These are phyloP conservation scores for Oppia nitens DNA, from an alignment of 1,140 invertebrate species.

Conservation along the genomic window DNA sequence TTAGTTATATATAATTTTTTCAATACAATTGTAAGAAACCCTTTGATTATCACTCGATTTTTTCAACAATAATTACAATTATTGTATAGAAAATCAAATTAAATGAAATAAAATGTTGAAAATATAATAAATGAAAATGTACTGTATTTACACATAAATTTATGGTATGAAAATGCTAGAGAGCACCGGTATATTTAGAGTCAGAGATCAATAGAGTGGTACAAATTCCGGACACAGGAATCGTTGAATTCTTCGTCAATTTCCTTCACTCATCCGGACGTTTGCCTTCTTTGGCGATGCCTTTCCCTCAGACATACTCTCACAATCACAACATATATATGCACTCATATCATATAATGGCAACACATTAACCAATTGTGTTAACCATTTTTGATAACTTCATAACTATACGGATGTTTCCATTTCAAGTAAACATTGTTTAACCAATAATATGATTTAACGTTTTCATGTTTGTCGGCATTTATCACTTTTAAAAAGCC, in stretches of 20 bases:
- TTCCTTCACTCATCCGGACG: conserved; percentile 1
- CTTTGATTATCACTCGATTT: too few relatives aligned
- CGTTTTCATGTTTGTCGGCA: too few relatives aligned
- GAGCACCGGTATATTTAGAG: not conserved
- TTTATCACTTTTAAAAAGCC: too few relatives aligned
- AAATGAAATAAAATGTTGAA: too few relatives aligned
- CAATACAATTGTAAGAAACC: too few relatives aligned
- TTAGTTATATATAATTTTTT: too few relatives aligned
- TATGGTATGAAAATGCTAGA: too few relatives aligned
- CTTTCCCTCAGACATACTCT: too few relatives aligned
- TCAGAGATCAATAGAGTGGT: not conserved
- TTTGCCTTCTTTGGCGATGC: not conserved
- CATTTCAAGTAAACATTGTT: not conserved
- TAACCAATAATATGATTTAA: not conserved
- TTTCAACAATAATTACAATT: too few relatives aligned
- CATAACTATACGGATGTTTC: not conserved
- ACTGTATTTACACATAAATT: too few relatives aligned
- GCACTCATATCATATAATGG: not conserved
- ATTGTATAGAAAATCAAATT: too few relatives aligned
- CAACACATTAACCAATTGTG: not conserved
- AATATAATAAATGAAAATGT: too few relatives aligned
- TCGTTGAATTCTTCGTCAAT: conserved; percentile 2
- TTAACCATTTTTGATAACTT: not conserved
- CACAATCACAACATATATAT: not conserved
- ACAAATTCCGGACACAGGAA: not conserved